Evolutionary conservation across 2,797 vertebrate species (phyloP).

Genomic region (Antrozous pallidus): DNA sequence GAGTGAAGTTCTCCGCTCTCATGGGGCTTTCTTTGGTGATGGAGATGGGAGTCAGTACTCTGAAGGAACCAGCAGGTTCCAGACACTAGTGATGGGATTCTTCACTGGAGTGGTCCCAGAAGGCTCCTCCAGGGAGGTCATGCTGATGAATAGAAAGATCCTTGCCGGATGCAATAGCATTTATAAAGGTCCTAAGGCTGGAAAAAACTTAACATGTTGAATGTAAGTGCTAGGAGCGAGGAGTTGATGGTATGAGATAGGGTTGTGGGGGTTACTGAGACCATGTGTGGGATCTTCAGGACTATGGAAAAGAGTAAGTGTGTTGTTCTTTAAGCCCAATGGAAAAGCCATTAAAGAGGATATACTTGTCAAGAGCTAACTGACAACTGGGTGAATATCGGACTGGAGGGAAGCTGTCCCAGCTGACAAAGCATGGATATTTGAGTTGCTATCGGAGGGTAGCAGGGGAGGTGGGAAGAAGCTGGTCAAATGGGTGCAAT

Average conservation of each 20-base stretch:
- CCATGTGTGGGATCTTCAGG: neutral
- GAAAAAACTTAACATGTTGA: neutral
- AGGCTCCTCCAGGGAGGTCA: no score
- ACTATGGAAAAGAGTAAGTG: neutral
- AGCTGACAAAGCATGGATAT: neutral
- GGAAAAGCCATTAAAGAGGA: neutral
- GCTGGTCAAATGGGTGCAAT: neutral
- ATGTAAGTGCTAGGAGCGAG: no score
- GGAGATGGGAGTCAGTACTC: neutral
- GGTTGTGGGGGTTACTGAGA: neutral
- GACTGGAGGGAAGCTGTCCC: neutral
- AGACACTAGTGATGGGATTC: no score
- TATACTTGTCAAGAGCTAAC: neutral
- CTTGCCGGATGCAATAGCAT: neutral
- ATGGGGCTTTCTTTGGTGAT: neutral
- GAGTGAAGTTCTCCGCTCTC: neutral
- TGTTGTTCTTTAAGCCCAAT: neutral
- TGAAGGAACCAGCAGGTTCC: neutral
- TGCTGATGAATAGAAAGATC: neutral
- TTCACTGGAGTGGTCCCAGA: neutral
- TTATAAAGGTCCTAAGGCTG: neutral
- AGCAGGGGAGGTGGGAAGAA: neutral
- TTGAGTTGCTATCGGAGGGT: neutral
- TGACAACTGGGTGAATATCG: neutral
- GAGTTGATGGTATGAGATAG: neutral